Base-by-base conservation (phyloP, 2,888 invertebrate genomes). In the Drosophila pseudotalamancana region DNA sequence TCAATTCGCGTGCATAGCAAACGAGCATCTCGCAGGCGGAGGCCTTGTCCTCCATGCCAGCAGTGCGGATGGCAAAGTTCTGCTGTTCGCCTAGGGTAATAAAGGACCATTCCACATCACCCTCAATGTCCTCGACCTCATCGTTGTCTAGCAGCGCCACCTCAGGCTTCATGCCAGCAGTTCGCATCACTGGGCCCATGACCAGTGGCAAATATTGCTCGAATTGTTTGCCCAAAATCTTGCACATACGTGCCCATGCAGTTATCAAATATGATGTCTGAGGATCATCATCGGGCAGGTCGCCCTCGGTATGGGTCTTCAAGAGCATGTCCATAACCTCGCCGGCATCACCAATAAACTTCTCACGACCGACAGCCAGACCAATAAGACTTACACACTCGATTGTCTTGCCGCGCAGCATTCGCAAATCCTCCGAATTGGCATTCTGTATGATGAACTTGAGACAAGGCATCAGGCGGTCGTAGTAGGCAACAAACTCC, bases 331-430 rank as follows among this genome's bases (percentile, higher is more conserved):
- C 96, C 99, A 99, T 99, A 12, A 99, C 96, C 90, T 98, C 98
- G 53, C 96, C 96, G 0, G 98, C 99, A 91, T 99, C 99, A 4
- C 93, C 91, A 90, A 96, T 94, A 91, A 99, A 99, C 93, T 96
- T 96, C 64, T 96, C 95, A 29, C 94, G 93, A 3, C 96, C 96
- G 18, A 96, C 96, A 27, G 96, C 96, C 77, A 96, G 91, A 83
- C 99, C 99, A 90, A 99, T 99, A 59, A 99, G 94, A 89, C 98
- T 98, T 73, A 99, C 98, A 90, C 99, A 99, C 92, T 99, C 99
- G 75, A 99, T 99, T 1, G 99, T 98, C 92, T 99, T 99, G 62
- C 99, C 99, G 51, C 99, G 94, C 31, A 99, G 93, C 92, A 99
- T 93, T 88, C 97, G 96, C 70, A 98, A 93, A 87, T 98, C 97